A percentile compares a stretch with the other conserved stretches of the same genome.
These are phyloP conservation scores for Cyprinodon variegatus DNA, from an alignment of 2,113 vertebrate species.

Conservation along the genomic window DNA sequence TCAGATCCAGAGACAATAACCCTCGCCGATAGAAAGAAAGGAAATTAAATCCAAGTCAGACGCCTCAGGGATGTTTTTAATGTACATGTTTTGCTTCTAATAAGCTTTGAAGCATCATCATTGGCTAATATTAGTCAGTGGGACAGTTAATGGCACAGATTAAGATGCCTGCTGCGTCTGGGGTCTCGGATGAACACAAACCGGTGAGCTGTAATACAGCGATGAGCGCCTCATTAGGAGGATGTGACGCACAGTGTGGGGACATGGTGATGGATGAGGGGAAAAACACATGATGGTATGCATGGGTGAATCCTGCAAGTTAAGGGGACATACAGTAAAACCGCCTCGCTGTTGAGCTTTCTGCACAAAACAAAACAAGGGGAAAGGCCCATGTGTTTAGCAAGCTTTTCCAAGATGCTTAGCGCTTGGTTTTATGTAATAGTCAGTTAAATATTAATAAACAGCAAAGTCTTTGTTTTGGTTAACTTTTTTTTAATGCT, in stretches of 20 bases:
- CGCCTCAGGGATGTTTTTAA: conserved; percentile 12
- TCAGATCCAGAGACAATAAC: conserved; percentile 18
- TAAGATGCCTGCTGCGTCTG: background rate
- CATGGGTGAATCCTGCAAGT: conserved; percentile 23
- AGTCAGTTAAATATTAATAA: conserved; percentile 29
- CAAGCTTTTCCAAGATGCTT: conserved; percentile 1
- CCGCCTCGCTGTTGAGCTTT: background rate
- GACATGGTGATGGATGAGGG: conserved; percentile 51
- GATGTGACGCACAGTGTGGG: conserved; percentile 22
- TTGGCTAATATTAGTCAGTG: conserved; percentile 11
- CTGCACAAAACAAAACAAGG: background rate
- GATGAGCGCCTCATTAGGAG: conserved; percentile 43
- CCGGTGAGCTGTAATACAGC: conserved; percentile 24
- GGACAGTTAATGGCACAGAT: background rate
- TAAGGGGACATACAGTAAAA: conserved; percentile 50
- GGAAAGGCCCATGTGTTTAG: conserved; percentile 3
- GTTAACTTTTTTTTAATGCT: conserved; percentile 1
- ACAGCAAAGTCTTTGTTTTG: background rate
- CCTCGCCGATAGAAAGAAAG: background rate
- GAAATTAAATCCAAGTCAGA: conserved; percentile 23
- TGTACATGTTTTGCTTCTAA: background rate
- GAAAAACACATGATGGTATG: conserved; percentile 52
- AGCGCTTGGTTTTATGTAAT: conserved; percentile 22
- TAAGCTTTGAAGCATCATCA: background rate
- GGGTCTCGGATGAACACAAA: conserved; percentile 35